These are phyloP conservation scores for Lomographa bimaculata DNA, from an alignment of 2,888 invertebrate species.

Conservation along the genomic window DNA sequence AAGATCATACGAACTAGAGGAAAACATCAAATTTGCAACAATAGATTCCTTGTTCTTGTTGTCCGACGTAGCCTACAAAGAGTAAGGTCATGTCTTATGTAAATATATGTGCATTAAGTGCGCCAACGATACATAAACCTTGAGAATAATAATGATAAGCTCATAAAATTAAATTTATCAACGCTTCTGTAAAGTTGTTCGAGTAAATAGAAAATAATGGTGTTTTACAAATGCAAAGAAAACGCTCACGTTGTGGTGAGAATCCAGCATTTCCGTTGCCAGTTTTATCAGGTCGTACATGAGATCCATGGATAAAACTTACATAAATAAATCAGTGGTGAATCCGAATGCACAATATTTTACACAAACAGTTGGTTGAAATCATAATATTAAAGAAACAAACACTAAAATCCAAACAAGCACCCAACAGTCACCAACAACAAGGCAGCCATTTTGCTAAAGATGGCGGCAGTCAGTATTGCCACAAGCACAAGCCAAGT, in stretches of 20 bases:
- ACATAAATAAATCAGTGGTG: constrained; percentile 55
- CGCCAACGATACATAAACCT: constrained; percentile 9
- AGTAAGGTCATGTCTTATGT: constrained; percentile 59
- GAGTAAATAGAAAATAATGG: constrained; percentile 21
- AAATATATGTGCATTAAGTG: too few species aligned
- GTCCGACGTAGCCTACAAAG: constrained; percentile 36
- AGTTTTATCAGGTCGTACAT: constrained; percentile 16
- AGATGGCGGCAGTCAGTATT: constrained; percentile 55
- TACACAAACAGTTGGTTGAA: constrained; percentile 49
- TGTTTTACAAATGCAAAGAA: constrained; percentile 34
- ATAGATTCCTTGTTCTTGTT: constrained; percentile 48
- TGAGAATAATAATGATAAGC: constrained; percentile 3
- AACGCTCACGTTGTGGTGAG: constrained; percentile 69
- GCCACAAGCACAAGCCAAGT: too few species aligned
- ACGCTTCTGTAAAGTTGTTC: constrained; percentile 5
- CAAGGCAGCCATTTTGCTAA: constrained; percentile 78
- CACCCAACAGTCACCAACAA: constrained; percentile 79
- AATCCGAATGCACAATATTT: constrained; percentile 47
- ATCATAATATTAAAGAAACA: constrained; percentile 70
- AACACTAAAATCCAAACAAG: constrained; percentile 76
- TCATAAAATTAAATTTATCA: not conserved
- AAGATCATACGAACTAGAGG: constrained; percentile 13
- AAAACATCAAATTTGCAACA: constrained; percentile 45
- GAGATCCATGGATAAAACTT: constrained; percentile 40
- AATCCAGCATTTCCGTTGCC: constrained; percentile 40